Evolutionary conservation across 2,888 invertebrate genomes (phyloP).

Genomic region (Protonemura montana): DNA sequence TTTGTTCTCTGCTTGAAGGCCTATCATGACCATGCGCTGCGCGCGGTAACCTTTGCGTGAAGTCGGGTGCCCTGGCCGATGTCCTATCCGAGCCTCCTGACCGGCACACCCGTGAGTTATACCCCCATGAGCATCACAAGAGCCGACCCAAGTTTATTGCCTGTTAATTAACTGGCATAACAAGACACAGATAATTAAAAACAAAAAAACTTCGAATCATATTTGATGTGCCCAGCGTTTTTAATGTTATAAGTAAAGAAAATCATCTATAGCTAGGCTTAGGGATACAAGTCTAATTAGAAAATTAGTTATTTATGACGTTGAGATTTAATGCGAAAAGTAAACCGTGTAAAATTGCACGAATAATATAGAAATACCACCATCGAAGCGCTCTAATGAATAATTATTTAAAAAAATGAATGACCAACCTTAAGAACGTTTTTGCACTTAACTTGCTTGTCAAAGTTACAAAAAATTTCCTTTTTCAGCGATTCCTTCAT

Average conservation of each 20-base stretch:
- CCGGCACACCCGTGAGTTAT: background rate
- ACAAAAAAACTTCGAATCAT: background rate
- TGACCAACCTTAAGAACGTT: background rate
- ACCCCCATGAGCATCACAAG: background rate
- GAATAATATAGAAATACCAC: background rate
- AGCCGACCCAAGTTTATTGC: background rate
- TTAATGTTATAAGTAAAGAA: conserved; percentile 15
- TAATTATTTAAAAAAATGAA: background rate
- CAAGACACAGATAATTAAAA: background rate
- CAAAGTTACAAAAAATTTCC: background rate
- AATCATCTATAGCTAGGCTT: background rate
- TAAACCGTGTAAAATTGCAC: background rate
- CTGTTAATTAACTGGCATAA: background rate
- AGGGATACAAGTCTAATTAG: conserved; percentile 1
- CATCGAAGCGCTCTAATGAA: background rate
- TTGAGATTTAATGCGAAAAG: background rate
- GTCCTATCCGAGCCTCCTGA: no score
- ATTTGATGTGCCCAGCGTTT: background rate
- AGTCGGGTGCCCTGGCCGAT: no score
- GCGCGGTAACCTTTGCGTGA: no score
- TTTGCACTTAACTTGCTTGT: background rate
- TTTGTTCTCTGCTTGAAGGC: no score
- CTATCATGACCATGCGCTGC: no score
- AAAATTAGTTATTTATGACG: background rate
- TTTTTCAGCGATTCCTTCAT: background rate